These are phyloP conservation scores for Sebastes hopkinsi DNA, from an alignment of 2,797 vertebrate genomes.

Conservation along the genomic window DNA sequence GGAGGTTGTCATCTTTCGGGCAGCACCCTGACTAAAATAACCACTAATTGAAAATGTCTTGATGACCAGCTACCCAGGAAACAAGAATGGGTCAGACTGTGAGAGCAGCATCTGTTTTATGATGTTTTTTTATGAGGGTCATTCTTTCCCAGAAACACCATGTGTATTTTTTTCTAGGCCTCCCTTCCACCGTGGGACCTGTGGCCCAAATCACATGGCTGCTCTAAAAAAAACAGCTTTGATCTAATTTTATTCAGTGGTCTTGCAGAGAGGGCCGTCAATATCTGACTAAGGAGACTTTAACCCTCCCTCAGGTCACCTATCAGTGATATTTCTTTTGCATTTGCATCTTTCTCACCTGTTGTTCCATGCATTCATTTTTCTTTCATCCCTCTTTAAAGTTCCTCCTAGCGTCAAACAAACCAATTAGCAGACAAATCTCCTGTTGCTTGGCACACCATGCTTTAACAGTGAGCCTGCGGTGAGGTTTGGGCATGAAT, in stretches of 20 bases:
- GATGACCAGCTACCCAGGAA: background rate
- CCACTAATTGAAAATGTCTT: background rate
- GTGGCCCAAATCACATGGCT: constrained; percentile 52
- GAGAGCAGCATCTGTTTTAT: constrained; percentile 3
- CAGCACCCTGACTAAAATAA: constrained; percentile 2
- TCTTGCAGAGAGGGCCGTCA: background rate
- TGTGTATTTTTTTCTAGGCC: constrained; percentile 55
- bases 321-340: background rate
- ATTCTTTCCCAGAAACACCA: constrained; percentile 29
- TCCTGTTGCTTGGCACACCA: constrained; percentile 14
- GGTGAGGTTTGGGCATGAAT: constrained; percentile 19
- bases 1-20: background rate
- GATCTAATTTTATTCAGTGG: constrained; percentile 45
- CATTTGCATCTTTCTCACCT: background rate
- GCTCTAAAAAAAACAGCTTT: constrained; percentile 49
- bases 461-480: constrained; percentile 15
- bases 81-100: constrained; percentile 7
- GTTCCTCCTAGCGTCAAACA: constrained; percentile 20
- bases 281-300: constrained; percentile 1
- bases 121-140: constrained; percentile 16
- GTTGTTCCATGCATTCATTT: background rate
- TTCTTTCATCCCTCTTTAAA: background rate
- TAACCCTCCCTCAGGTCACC: background rate
- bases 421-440: constrained; percentile 43
- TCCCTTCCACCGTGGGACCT: constrained; percentile 45